Conservation (phyloP, 2,113 vertebrate genomes). For the Serinus canaria region DNA sequence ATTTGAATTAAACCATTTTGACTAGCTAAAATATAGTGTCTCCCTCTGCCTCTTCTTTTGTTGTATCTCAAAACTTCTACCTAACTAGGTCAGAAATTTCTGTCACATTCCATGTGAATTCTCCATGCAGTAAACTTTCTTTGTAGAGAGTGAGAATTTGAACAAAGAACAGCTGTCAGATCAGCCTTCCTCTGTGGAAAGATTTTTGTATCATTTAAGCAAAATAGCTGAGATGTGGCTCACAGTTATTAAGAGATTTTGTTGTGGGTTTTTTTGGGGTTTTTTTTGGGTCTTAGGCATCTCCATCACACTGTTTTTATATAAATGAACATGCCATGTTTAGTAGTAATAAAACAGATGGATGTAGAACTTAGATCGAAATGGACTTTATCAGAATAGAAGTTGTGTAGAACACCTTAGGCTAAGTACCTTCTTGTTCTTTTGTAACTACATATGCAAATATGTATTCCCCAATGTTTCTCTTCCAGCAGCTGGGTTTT, state of each 20-base stretch:
- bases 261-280: neutral
- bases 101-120: neutral
- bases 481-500: neutral
- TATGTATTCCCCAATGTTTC: neutral
- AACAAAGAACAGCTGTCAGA: neutral
- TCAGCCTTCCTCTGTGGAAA: neutral
- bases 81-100: neutral
- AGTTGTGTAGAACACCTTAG: neutral
- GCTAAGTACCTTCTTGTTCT: neutral
- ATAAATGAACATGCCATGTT: neutral
- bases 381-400: neutral
- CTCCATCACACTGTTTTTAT: neutral
- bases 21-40: neutral
- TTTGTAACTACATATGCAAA: neutral
- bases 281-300: neutral
- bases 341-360: slow-evolving; percentile 26
- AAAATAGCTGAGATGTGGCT: neutral
- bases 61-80: neutral
- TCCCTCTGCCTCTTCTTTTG: neutral
- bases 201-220: neutral
- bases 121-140: neutral
- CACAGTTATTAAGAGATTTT: neutral
- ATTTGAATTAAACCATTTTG: neutral
- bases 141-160: neutral
- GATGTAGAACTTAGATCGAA: neutral